These are phyloP conservation scores for Albula glossodonta DNA, from an alignment of 2,113 vertebrate genomes.

Conservation along the genomic window DNA sequence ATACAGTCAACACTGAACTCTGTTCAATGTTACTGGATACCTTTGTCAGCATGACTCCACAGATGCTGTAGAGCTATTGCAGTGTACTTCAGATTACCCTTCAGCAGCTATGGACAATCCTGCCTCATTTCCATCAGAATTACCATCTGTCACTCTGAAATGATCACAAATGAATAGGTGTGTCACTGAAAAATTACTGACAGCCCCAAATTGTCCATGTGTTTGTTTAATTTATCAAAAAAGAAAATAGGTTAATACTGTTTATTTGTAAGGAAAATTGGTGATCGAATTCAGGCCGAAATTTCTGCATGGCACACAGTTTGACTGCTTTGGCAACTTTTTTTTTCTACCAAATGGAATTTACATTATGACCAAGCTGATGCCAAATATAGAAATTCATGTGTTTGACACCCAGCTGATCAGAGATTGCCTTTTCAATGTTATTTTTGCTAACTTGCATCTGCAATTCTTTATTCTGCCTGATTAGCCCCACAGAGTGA, in stretches of 20 bases:
- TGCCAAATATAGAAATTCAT: neutral
- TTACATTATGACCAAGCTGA: neutral
- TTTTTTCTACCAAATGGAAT: too few species aligned
- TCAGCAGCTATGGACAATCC: neutral
- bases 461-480: neutral
- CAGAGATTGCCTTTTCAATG: neutral
- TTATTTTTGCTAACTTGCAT: neutral
- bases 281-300: neutral
- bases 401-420: neutral
- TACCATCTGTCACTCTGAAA: neutral
- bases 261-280: neutral
- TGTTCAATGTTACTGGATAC: slow-evolving; percentile 14
- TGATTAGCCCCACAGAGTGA: neutral
- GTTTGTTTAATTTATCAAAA: too few species aligned
- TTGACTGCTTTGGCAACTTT: too few species aligned
- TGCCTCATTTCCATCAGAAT: neutral
- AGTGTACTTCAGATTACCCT: neutral
- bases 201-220: too few species aligned
- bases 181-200: neutral
- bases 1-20: neutral
- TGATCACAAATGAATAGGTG: neutral
- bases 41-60: neutral
- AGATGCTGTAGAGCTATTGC: neutral
- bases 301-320: neutral
- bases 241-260: too few species aligned